These are phyloP conservation scores for Hemicrepidius hirtus DNA, from an alignment of 2,888 invertebrate species.

Conservation along the genomic window DNA sequence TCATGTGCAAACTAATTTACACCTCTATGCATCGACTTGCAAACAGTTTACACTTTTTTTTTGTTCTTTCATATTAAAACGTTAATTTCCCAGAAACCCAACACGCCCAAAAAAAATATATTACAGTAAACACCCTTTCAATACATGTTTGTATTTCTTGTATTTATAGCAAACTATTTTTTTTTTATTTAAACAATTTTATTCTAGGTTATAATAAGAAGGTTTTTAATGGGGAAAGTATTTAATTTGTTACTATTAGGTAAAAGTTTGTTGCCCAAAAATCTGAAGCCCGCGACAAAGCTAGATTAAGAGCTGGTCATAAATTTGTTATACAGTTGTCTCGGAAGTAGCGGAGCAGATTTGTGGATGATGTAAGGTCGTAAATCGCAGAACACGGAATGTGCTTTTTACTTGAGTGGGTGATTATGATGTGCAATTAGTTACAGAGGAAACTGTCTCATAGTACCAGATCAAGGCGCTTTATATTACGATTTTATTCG, in stretches of 20 bases:
- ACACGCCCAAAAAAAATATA: too few species aligned
- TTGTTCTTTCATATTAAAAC: too few species aligned
- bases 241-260: constrained; percentile 5
- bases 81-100: too few species aligned
- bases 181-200: too few species aligned
- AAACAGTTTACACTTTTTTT: too few species aligned
- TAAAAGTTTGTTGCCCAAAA: constrained; percentile 17
- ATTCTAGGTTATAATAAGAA: too few species aligned
- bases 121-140: too few species aligned
- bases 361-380: constrained; percentile 47
- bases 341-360: constrained; percentile 42
- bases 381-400: constrained; percentile 48
- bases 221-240: too few species aligned
- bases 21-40: constrained; percentile 10
- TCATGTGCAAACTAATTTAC: constrained; percentile 40
- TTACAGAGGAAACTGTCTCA: constrained; percentile 30
- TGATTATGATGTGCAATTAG: constrained; percentile 50
- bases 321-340: constrained; percentile 48
- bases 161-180: too few species aligned
- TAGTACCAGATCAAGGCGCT: constrained; percentile 5
- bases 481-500: constrained; percentile 5
- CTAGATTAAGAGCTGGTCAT: constrained; percentile 40
- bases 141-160: too few species aligned
- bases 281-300: constrained; percentile 31
- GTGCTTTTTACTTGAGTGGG: constrained; percentile 47